Conservation (phyloP, 2,113 vertebrate genomes). For the Lagopus muta region DNA sequence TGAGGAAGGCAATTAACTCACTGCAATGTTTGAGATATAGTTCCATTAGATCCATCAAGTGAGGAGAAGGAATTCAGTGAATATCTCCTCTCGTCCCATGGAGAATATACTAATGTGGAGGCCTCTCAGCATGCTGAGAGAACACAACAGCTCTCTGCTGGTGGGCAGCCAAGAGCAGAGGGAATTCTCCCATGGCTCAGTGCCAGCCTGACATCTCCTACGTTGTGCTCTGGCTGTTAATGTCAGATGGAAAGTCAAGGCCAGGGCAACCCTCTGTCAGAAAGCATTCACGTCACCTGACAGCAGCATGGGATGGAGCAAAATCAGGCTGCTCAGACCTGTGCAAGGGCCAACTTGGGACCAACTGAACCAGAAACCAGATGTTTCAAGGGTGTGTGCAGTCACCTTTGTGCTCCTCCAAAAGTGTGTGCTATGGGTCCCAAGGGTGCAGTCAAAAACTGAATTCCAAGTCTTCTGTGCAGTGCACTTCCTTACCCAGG, state of each 20-base stretch:
- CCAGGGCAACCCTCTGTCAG: not conserved
- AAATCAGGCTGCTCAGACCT: not conserved
- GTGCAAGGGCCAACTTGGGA: not conserved
- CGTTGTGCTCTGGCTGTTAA: not conserved
- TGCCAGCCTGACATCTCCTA: rapidly evolving
- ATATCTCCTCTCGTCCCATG: not conserved
- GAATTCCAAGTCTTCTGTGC: not conserved
- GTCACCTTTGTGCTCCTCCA: not conserved
- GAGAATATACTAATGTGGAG: not conserved
- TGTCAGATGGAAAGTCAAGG: slow-evolving; percentile 24
- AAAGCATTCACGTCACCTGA: not conserved
- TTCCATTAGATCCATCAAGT: not conserved
- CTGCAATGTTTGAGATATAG: not conserved
- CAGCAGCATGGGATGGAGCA: rapidly evolving
- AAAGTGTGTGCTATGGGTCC: not conserved
- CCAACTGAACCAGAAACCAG: not conserved
- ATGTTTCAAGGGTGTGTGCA: not conserved
- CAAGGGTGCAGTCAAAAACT: not conserved
- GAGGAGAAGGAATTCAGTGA: not conserved
- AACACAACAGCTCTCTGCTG: not conserved
- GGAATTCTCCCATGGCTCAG: not conserved
- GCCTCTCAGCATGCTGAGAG: not conserved
- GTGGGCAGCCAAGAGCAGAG: not conserved
- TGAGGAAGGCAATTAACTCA: not conserved
- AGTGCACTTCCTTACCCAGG: slow-evolving; percentile 25